These are phyloP conservation scores for Sciurus carolinensis DNA, from an alignment of 2,797 vertebrate genomes.

Conservation along the genomic window DNA sequence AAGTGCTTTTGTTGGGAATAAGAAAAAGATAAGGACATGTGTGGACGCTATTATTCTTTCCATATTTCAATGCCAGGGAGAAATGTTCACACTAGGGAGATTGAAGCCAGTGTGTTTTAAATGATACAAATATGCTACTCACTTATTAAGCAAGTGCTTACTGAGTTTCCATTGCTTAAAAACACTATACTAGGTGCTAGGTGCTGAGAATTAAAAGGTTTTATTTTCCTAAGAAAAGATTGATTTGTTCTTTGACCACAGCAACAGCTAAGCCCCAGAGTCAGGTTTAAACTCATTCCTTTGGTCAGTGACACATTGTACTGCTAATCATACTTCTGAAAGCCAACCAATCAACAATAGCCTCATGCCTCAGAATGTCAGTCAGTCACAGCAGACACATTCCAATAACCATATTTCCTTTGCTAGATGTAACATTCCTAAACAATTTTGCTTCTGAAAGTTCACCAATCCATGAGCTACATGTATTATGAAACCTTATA, in stretches of 20 bases:
- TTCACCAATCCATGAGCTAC: constrained; percentile 10
- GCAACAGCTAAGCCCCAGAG: constrained; percentile 43
- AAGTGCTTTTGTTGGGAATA: constrained; percentile 30
- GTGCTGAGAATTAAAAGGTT: constrained; percentile 48
- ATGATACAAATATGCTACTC: neutral
- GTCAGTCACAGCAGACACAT: neutral
- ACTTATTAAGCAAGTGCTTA: constrained; percentile 38
- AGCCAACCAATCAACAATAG: constrained; percentile 6
- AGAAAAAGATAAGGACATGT: constrained; percentile 4
- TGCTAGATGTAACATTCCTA: neutral
- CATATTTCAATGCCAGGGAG: constrained; percentile 47
- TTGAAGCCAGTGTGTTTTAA: constrained; percentile 35
- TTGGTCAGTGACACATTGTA: constrained; percentile 26
- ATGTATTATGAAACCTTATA: neutral
- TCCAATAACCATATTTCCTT: neutral
- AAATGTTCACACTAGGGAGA: neutral
- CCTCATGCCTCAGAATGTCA: neutral
- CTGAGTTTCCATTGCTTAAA: neutral
- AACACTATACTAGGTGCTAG: neutral
- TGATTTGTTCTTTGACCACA: constrained; percentile 27
- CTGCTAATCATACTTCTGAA: constrained; percentile 46
- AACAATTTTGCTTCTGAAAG: neutral
- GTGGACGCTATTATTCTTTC: neutral
- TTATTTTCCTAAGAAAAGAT: constrained; percentile 12
- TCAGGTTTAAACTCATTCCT: constrained; percentile 25